Percentiles rank a stretch among this genome's conserved stretches.
These are phyloP conservation scores for Drosophila santomea DNA, from an alignment of 1,140 invertebrate genomes.

Conservation along the genomic window DNA sequence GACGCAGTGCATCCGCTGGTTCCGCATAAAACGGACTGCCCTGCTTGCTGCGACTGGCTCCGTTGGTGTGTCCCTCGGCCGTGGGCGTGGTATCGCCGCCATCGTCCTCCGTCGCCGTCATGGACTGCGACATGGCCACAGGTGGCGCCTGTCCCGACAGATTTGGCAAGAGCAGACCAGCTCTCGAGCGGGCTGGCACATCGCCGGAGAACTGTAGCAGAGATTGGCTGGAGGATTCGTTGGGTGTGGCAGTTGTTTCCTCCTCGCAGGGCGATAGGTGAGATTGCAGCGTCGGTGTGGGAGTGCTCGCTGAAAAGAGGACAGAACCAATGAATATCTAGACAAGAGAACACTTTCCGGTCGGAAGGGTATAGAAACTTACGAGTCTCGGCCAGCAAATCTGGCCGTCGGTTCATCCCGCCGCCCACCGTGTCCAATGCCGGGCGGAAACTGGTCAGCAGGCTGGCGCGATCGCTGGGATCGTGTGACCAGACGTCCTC, in stretches of 20 bases:
- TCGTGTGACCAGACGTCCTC: constrained; percentile 96
- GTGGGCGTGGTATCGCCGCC: constrained; percentile 74
- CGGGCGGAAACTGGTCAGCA: constrained; percentile 85
- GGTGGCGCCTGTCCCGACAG: constrained; percentile 8
- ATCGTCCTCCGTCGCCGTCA: constrained; percentile 44
- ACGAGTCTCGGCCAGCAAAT: constrained; percentile 89
- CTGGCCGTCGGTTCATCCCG: constrained; percentile 87
- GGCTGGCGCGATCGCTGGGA: constrained; percentile 85
- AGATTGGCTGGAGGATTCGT: constrained; percentile 63
- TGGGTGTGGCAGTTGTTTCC: constrained; percentile 6
- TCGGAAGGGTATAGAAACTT: constrained; percentile 70
- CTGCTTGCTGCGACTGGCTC: constrained; percentile 83
- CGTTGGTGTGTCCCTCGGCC: constrained; percentile 61
- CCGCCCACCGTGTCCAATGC: constrained; percentile 83
- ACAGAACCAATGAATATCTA: not conserved
- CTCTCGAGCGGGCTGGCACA: constrained; percentile 67
- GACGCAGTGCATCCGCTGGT: constrained; percentile 92
- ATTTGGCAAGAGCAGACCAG: constrained; percentile 69
- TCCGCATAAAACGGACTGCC: constrained; percentile 96
- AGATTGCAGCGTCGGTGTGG: constrained; percentile 77
- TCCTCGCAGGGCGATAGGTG: constrained; percentile 86
- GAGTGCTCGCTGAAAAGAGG: constrained; percentile 77
- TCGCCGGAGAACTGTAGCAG: constrained; percentile 72
- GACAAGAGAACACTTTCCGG: not conserved
- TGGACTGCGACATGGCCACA: constrained; percentile 60